Conservation (phyloP, 2,113 vertebrate genomes). For the Mesembrinibis cayennensis region DNA sequence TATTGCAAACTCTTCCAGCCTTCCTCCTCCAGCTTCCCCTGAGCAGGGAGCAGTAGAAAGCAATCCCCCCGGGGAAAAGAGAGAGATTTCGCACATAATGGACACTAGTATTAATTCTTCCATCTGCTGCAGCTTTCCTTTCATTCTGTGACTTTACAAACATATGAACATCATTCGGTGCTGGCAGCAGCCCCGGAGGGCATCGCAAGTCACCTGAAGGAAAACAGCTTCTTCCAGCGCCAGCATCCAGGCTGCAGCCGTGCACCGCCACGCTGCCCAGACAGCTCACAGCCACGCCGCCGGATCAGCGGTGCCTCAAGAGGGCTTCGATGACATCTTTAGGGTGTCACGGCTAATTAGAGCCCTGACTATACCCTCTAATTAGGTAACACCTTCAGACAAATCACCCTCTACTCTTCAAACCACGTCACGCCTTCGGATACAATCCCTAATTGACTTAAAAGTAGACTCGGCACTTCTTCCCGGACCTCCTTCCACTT, state of each 20-base stretch:
- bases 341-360: slow-evolving; percentile 50
- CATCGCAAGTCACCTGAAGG: not conserved
- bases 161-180: not conserved
- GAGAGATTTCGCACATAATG: not conserved
- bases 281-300: not conserved
- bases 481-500: not conserved
- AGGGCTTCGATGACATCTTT: slow-evolving; percentile 23
- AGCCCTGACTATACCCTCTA: not conserved
- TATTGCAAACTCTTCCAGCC: not conserved
- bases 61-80: not conserved
- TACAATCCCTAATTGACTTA: slow-evolving; percentile 10
- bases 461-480: slow-evolving; percentile 8
- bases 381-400: slow-evolving; percentile 52
- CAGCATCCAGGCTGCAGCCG: rapidly evolving
- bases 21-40: not conserved
- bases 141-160: not conserved
- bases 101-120: not conserved
- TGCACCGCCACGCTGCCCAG: not conserved
- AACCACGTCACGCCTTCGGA: not conserved
- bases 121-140: not conserved
- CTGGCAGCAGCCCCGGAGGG: not conserved
- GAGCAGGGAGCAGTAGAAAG: not conserved
- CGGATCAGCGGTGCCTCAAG: not conserved
- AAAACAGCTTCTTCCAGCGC: not conserved
- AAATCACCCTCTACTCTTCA: slow-evolving; percentile 17